These are phyloP conservation scores for Ichneumoninae sp. DNA, from an alignment of 2,888 invertebrate species.

Conservation along the genomic window DNA sequence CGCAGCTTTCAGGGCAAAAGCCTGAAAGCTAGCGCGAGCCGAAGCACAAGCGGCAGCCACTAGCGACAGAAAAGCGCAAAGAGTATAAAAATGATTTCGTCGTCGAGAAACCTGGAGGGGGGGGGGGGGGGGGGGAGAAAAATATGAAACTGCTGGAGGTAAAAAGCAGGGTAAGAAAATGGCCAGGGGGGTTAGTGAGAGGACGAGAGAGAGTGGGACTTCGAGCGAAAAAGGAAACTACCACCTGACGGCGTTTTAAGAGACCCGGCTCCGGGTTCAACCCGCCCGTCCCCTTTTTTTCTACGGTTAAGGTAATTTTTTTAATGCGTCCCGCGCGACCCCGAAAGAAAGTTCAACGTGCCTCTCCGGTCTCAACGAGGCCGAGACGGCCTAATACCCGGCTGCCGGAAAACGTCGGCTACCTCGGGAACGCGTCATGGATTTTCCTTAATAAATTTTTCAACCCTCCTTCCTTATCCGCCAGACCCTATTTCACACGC, in stretches of 20 bases:
- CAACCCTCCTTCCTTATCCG: constrained; percentile 16
- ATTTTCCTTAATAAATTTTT: constrained; percentile 58
- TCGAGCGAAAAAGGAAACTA: constrained; percentile 54
- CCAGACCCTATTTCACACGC: neutral
- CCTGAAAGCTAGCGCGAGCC: constrained; percentile 17
- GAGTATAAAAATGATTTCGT: constrained; percentile 64
- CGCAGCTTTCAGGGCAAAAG: constrained; percentile 60
- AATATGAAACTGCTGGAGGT: constrained; percentile 47
- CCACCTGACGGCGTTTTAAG: constrained; percentile 50
- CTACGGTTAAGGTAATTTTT: constrained; percentile 68
- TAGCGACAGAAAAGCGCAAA: constrained; percentile 53
- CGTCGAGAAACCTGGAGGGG: constrained; percentile 23
- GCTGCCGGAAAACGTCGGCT: constrained; percentile 26
- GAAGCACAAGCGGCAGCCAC: constrained; percentile 16
- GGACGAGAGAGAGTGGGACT: constrained; percentile 19
- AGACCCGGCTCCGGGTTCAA: constrained; percentile 47
- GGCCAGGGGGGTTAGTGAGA: constrained; percentile 12
- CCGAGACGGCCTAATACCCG: constrained; percentile 30
- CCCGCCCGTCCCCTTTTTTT: constrained; percentile 28
- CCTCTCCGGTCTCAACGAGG: constrained; percentile 24
- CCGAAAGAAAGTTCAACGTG: constrained; percentile 52
- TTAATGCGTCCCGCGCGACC: constrained; percentile 57
- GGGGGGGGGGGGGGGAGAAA: constrained; percentile 24
- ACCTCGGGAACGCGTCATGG: constrained; percentile 32
- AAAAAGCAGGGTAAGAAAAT: constrained; percentile 42